Evolutionary conservation across 2,888 invertebrate genomes (phyloP).

Genomic region (Bombylius major): DNA sequence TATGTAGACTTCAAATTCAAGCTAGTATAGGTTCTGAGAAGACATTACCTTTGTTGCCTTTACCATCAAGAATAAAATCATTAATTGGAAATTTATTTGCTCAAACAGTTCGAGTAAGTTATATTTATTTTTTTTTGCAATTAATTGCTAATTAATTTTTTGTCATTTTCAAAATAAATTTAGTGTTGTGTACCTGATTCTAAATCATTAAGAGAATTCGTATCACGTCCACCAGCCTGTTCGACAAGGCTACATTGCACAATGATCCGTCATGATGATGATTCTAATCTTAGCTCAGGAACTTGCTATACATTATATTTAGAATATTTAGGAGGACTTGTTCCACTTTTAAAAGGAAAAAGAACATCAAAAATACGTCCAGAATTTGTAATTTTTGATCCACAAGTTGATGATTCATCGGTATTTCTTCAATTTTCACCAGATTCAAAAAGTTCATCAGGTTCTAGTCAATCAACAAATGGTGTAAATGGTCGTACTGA

Average conservation of each 20-base stretch:
- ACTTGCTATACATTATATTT: slow-evolving; percentile 82
- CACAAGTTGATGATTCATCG: slow-evolving; percentile 55
- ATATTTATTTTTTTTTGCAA: background rate
- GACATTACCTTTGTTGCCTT: slow-evolving; percentile 63
- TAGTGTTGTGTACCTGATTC: slow-evolving; percentile 92
- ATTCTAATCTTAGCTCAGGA: slow-evolving; percentile 53
- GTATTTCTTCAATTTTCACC: slow-evolving; percentile 29
- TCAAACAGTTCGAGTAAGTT: slow-evolving; percentile 79
- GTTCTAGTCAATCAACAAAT: slow-evolving; percentile 40
- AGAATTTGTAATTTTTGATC: slow-evolving; percentile 95
- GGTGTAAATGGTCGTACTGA: slow-evolving; percentile 43
- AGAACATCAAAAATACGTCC: slow-evolving; percentile 93
- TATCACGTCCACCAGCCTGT: slow-evolving; percentile 76
- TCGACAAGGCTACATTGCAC: slow-evolving; percentile 90
- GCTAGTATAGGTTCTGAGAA: slow-evolving; percentile 60
- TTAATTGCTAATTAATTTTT: background rate
- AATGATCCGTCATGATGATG: slow-evolving; percentile 86
- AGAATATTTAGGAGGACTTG: slow-evolving; percentile 91
- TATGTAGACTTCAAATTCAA: slow-evolving; percentile 73
- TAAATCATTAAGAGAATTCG: slow-evolving; percentile 79
- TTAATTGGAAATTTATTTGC: slow-evolving; percentile 78
- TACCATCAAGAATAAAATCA: slow-evolving; percentile 76
- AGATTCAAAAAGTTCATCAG: slow-evolving; percentile 40
- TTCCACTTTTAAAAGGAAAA: slow-evolving; percentile 90
- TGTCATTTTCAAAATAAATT: background rate